Evolutionary conservation across 2,888 invertebrate species (phyloP).

Genomic region (Drepana falcataria): DNA sequence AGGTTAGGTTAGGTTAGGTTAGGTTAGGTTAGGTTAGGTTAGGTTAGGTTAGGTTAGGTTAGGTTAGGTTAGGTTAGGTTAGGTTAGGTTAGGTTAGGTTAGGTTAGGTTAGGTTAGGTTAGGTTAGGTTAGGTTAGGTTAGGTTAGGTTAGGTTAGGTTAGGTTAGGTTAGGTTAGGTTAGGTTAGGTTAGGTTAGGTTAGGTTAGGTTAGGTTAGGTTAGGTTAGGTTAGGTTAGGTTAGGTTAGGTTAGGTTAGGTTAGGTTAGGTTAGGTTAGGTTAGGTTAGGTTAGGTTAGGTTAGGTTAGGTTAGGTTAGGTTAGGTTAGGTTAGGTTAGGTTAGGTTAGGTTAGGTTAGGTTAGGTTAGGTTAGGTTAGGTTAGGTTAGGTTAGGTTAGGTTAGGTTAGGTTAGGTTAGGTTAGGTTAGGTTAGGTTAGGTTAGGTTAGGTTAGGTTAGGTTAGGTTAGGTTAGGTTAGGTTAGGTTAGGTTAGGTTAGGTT

Average conservation of each 20-base stretch:
- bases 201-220: slow-evolving; percentile 9
- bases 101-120: slow-evolving; percentile 15
- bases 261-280: slow-evolving; percentile 12
- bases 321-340: slow-evolving; percentile 10
- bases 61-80: too few species aligned
- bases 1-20: too few species aligned
- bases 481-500: slow-evolving; percentile 12
- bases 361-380: slow-evolving; percentile 11
- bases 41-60: too few species aligned
- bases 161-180: slow-evolving; percentile 10
- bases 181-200: slow-evolving; percentile 10
- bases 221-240: slow-evolving; percentile 12
- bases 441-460: slow-evolving; percentile 11
- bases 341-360: slow-evolving; percentile 10
- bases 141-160: slow-evolving; percentile 9
- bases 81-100: slow-evolving; percentile 17
- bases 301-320: slow-evolving; percentile 10
- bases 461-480: slow-evolving; percentile 12
- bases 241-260: slow-evolving; percentile 12
- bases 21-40: too few species aligned
- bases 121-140: slow-evolving; percentile 12
- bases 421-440: slow-evolving; percentile 10
- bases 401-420: slow-evolving; percentile 12
- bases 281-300: slow-evolving; percentile 11
- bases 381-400: slow-evolving; percentile 11